Evolutionary conservation across 2,888 invertebrate genomes (phyloP), one percentile per base, ranked within the genome.

Genomic region (Spialia ferax): DNA sequence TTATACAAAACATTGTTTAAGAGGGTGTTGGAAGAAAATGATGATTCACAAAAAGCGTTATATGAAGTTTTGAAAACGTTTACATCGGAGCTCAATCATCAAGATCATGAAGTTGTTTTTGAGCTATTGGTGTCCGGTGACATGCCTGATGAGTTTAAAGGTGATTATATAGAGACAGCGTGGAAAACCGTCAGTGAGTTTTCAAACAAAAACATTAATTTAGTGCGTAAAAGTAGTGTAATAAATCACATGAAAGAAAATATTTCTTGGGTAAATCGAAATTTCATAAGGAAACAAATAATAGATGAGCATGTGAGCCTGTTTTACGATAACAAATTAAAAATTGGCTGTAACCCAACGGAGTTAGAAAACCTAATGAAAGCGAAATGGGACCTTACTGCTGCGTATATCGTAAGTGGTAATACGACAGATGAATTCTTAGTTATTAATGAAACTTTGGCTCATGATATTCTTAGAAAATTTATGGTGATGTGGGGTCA

Each of bases 31-130:
- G 26, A 64, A 6, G 59, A 72, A 48, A 69, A 77, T 5, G 62
- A 72, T 18, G 45, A 56, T 38, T 63, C 55, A 6, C 79, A 79
- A 70, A 65, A 65, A 23, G 69, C 75, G 65, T 66, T 89, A 4
- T 84, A 79, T 73, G 77, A 85, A 52, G 71, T 76, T 11, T 73
- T 89, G 5, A 82, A 77, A 70, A 59, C 67, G 0, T 76, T 87
- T 8, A 87, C 84, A 1, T 66, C 73, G 10, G 75, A 75, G 20
- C 45, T 89, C 20, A 62, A 76, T 61, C 73, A 83, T 50, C 79
- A 86, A 32, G 89, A 89, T 64, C 78, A 85, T 29, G 77, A 80
- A 3, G 77, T 79, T 1, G 38, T 88, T 22, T 85, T 82, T 64
- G 1, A 10, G 10, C 69, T 82, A 18, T 61, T 85, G n/a, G 64